A percentile compares a stretch with the other conserved stretches of the same genome.
Conservation (phyloP, 2,888 invertebrate genomes). For the Melanostoma scalare region DNA sequence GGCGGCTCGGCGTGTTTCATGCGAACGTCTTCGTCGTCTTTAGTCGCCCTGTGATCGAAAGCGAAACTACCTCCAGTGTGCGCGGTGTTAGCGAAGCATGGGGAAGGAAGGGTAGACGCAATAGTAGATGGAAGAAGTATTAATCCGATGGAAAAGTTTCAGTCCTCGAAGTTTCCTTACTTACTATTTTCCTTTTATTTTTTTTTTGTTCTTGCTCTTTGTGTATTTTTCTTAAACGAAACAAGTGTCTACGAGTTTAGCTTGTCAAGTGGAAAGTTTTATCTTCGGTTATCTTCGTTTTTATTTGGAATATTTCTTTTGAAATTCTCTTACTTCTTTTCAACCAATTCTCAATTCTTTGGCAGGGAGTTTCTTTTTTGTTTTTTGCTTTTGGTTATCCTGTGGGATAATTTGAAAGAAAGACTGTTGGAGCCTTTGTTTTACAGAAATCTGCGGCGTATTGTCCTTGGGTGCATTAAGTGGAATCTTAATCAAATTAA, state of each 20-base stretch:
- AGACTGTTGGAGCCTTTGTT: constrained; percentile 4
- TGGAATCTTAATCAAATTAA: constrained; percentile 8
- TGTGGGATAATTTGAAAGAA: constrained; percentile 15
- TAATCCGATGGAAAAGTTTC: constrained; percentile 53
- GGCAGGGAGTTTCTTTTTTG: constrained; percentile 11
- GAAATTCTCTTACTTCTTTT: constrained; percentile 7
- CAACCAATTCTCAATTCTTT: not conserved
- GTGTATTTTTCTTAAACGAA: constrained; percentile 61
- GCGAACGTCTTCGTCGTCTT: not conserved
- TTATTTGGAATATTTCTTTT: constrained; percentile 50
- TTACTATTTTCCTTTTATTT: constrained; percentile 21
- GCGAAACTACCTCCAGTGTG: not conserved
- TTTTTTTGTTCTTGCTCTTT: constrained; percentile 12
- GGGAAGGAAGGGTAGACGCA: constrained; percentile 1
- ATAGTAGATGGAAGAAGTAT: constrained; percentile 37
- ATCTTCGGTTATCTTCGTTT: constrained; percentile 66
- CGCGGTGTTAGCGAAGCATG: not conserved
- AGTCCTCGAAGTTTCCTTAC: constrained; percentile 23
- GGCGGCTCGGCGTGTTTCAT: constrained; percentile 19
- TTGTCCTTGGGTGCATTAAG: constrained; percentile 4
- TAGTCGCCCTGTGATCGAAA: constrained; percentile 35
- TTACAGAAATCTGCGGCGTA: not conserved
- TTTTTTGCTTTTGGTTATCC: constrained; percentile 7
- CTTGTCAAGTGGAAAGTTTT: constrained; percentile 69
- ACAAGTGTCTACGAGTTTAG: constrained; percentile 70